A percentile compares a stretch with the other conserved stretches of the same genome.
These are phyloP conservation scores for Patella vulgata DNA, from an alignment of 1,140 invertebrate genomes.

Conservation along the genomic window DNA sequence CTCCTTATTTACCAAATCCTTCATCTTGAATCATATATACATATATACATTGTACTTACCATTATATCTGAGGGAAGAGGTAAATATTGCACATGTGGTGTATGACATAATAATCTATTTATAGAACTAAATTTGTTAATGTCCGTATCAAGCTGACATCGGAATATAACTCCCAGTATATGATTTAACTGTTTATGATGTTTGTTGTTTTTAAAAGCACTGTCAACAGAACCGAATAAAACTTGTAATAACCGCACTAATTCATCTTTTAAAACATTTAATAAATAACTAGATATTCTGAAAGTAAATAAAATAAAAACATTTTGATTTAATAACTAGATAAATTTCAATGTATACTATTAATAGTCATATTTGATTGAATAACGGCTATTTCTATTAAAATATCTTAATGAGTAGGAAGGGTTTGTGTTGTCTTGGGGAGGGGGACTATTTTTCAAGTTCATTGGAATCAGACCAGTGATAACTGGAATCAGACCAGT, in stretches of 20 bases:
- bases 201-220: slow-evolving; percentile 23
- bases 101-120: background rate
- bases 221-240: slow-evolving; percentile 39
- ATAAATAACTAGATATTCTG: slow-evolving; percentile 21
- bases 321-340: background rate
- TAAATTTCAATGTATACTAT: background rate
- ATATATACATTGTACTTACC: slow-evolving; percentile 14
- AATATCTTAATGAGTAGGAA: background rate
- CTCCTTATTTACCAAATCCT: too few species aligned
- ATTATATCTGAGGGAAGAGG: slow-evolving; percentile 23
- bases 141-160: background rate
- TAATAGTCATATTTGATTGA: background rate
- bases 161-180: slow-evolving; percentile 18
- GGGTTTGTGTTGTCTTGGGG: background rate
- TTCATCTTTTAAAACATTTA: slow-evolving; percentile 28
- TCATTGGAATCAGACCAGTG: background rate
- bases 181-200: slow-evolving; percentile 17
- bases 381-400: too few species aligned
- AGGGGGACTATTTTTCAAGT: background rate
- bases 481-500: too few species aligned
- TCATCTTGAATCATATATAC: too few species aligned
- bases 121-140: background rate
- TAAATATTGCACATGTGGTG: slow-evolving; percentile 21
- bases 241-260: slow-evolving; percentile 36
- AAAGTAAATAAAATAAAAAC: slow-evolving; percentile 2